phyloP scores from a whole-genome alignment of 2,113 vertebrate genomes.

The Machaerirhynchus nigripectus region DNA sequence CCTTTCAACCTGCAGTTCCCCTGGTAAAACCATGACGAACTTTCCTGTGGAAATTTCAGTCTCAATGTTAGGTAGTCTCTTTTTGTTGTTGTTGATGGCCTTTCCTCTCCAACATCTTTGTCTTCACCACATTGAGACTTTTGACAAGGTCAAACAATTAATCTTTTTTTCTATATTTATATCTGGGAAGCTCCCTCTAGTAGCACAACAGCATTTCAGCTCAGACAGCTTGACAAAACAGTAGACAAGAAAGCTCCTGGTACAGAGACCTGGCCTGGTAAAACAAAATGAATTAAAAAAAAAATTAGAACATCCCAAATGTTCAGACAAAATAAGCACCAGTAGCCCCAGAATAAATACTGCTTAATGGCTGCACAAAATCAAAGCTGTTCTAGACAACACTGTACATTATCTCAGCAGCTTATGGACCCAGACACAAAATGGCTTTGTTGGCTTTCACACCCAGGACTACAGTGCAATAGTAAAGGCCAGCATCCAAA shows the following conservation, averaged over 20 bases:
- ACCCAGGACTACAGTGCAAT: background rate
- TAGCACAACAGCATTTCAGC: background rate
- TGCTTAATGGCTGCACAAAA: background rate
- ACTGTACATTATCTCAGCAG: background rate
- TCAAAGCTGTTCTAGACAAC: background rate
- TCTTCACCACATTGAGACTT: constrained; percentile 7
- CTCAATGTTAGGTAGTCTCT: background rate
- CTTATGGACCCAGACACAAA: background rate
- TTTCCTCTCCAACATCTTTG: constrained; percentile 28
- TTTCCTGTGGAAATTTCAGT: constrained; percentile 21
- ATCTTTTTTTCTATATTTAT: constrained; percentile 28
- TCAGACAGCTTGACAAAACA: background rate
- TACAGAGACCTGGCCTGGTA: background rate
- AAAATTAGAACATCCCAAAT: background rate
- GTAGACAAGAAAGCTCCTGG: background rate
- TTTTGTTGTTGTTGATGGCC: background rate
- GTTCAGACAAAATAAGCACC: background rate
- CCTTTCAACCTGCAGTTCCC: background rate
- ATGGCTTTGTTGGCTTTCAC: background rate
- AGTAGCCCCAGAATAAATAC: background rate
- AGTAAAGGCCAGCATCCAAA: background rate
- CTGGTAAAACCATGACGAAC: background rate
- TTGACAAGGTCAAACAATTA: constrained; percentile 30
- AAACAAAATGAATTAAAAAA: background rate
- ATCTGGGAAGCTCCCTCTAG: background rate